Conservation (phyloP, 2,797 vertebrate genomes). For the Lepilemur septentrionalis region DNA sequence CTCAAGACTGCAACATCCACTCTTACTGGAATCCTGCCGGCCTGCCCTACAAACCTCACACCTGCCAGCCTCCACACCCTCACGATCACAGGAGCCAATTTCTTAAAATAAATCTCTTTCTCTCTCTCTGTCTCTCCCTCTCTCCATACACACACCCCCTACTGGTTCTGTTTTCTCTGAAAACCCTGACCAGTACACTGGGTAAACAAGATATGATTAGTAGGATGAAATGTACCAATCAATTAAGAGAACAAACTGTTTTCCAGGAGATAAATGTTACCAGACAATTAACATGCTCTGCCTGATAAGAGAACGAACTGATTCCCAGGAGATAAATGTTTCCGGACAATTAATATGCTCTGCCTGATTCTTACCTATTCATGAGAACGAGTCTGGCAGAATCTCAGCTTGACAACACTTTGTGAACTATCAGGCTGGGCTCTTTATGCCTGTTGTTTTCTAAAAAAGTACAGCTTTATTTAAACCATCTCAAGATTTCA, state of each 20-base stretch:
- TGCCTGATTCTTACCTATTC: not conserved
- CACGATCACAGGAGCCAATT: not conserved
- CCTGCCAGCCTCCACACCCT: not conserved
- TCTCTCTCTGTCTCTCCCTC: no score
- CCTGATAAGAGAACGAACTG: slow-evolving; percentile 3
- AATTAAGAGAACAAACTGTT: slow-evolving; percentile 29
- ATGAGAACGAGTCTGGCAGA: not conserved
- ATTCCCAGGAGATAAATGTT: not conserved
- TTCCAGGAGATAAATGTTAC: not conserved
- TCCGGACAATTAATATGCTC: not conserved
- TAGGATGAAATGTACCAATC: slow-evolving; percentile 16
- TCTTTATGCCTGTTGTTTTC: not conserved
- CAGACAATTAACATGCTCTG: not conserved
- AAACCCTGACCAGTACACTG: not conserved
- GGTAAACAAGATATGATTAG: not conserved
- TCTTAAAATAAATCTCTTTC: slow-evolving; percentile 21
- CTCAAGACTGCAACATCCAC: not conserved
- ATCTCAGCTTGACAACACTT: not conserved
- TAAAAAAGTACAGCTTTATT: not conserved
- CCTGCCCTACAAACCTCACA: not conserved
- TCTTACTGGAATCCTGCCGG: not conserved
- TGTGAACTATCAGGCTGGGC: not conserved
- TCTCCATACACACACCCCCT: not conserved
- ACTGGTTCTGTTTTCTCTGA: slow-evolving; percentile 28
- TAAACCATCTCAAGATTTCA: not conserved